Percentiles rank a stretch among this genome's conserved stretches.
Evolutionary conservation across 2,113 vertebrate genomes (phyloP).

Genomic region (Meleagris gallopavo): DNA sequence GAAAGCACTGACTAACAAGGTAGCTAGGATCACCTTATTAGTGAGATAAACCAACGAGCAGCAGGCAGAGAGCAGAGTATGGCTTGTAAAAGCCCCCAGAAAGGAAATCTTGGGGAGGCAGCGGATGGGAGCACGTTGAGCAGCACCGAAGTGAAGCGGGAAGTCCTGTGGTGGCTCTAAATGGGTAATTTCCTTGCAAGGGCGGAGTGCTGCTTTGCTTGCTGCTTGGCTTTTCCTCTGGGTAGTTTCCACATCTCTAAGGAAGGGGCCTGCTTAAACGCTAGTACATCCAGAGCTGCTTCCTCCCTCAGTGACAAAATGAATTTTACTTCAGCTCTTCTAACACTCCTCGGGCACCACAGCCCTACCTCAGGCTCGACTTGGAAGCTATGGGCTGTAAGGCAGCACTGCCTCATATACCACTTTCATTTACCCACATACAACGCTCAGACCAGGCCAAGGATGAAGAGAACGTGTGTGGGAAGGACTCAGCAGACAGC

Average conservation of each 20-base stretch:
- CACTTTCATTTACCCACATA: not conserved
- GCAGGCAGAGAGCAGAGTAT: not conserved
- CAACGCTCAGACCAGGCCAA: not conserved
- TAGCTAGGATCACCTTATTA: not conserved
- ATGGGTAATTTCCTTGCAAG: not conserved
- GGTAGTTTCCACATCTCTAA: not conserved
- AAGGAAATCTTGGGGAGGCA: fast-evolving
- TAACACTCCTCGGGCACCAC: not conserved
- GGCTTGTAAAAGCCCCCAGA: not conserved
- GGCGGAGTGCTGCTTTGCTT: not conserved
- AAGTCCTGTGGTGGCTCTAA: not conserved
- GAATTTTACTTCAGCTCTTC: not conserved
- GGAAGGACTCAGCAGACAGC: not conserved
- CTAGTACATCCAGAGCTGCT: not conserved
- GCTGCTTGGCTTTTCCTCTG: not conserved
- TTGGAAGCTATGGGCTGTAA: not conserved
- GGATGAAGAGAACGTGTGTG: not conserved
- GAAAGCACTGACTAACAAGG: not conserved
- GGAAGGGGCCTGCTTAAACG: not conserved
- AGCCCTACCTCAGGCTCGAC: not conserved
- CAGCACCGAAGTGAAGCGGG: not conserved
- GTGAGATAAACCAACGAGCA: not conserved
- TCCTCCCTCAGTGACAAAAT: not conserved
- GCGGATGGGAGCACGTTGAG: not conserved
- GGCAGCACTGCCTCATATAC: fast-evolving